Evolutionary conservation across 2,888 invertebrate genomes (phyloP), one percentile per base, ranked within the genome.

Genomic region (Apocheima hispidaria): DNA sequence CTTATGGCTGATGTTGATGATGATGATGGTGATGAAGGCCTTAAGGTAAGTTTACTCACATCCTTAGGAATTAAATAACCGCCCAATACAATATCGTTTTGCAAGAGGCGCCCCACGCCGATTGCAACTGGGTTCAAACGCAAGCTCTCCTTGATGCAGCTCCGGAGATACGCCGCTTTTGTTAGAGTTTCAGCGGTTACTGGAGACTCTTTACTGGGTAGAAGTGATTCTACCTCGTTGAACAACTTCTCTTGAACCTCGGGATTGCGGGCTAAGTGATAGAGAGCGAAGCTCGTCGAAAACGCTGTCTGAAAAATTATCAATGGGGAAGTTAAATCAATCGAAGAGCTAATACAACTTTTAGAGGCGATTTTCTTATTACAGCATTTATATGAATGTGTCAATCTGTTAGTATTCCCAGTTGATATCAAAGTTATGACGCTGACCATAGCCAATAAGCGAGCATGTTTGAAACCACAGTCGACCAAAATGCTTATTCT

Each of bases 71-170:
- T 94, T 48, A 92, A 84, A 84, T 96, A 97, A 35, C 95, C 96
- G 62, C 95, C 95, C 48, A 98, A 92, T 28, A 95, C 84, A 1
- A 95, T 91, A 78, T 97, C 96, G 49, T 94, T 94, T 67, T 95
- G 95, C 33, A 97, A 84, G 46, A 96, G 91, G 30, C 98, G 90
- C 0, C 98, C 98, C 52, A 97, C 93, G 5, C 98, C 98, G 57
- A 98, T 93, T 0, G 98, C 95, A 26, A 98, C 95, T 0, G 98
- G 98, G 85, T 96, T 95, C 48, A 98, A 79, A 63, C 98, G 93
- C 23, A 97, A 92, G 3, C 95, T 95, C 86, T 99, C 99, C 81
- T 98, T 98, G 1, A 98, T 87, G 69, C 96, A 95, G 40, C 97
- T 96, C 78, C 96, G 96, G 0, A 96, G 91, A 78, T 97, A 98